Base-by-base conservation (phyloP, 1,140 invertebrate species). In the Brachionus manjavacas region DNA sequence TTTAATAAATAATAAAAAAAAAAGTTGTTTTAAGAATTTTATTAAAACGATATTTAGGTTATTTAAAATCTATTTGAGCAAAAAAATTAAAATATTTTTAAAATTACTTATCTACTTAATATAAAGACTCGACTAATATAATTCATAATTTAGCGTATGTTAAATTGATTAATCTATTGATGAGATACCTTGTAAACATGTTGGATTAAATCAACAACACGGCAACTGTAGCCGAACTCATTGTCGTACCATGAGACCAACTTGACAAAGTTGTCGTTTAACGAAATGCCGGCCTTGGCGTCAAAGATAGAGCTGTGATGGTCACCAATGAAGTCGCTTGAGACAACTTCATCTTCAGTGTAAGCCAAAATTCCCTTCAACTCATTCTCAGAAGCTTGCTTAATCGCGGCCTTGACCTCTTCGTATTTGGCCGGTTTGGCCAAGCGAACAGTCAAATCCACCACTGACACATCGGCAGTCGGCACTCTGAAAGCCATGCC, bases 401-500 rank as follows among this genome's bases (percentile, higher is more conserved):
- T 96, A n/a, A 98, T 92, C 87, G 93, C 94, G 25, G 91, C 91
- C 88, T 97, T 97, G 88, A 99, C 98, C 49, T 93, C 92, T 23
- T 97, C 95, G 88, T 96, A 95, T 49, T 91, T 92, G 2, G 96
- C 90, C n/a, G 86, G 87, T 83, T 91, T 92, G 46, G 89, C 86
- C 46, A 92, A 86, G 79, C 89, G 86, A 85, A 87, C 88, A 14
- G 97, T 99, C 84, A 99, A 91, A 90, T 99, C 97, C n/a, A 99
- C 96, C 8, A 99, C 96, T 1, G 97, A 99, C 0, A 98, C 97
- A 91, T 99, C 95, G 43, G 95, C 92, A 28, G 94, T 93, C 8
- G 97, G 97, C 0, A 99, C 96, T 89, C 97, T 93, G 93, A 99
- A 98, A 66, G 97, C 96, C 96, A 99, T 99, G 85, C 97, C 97